phyloP scores from a whole-genome alignment of 2,888 invertebrate species.

The Epinotia brunnichana region DNA sequence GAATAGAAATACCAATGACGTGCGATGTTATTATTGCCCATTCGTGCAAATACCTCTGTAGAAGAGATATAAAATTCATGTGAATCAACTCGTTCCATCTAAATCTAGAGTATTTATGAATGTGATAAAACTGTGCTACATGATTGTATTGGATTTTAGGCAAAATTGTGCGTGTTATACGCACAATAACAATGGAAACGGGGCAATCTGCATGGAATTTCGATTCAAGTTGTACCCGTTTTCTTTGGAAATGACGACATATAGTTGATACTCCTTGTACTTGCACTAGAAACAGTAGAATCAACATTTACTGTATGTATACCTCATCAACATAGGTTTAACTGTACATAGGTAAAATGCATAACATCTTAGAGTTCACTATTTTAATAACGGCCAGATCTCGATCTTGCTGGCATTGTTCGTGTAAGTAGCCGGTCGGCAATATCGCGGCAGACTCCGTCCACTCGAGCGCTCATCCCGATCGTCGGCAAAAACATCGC shows the following conservation, averaged over 20 bases:
- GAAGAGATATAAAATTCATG: too few relatives aligned
- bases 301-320: not conserved
- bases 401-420: constrained; percentile 38
- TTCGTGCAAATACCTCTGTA: not conserved
- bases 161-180: too few relatives aligned
- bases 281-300: too few relatives aligned
- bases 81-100: too few relatives aligned
- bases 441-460: constrained; percentile 66
- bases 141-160: too few relatives aligned
- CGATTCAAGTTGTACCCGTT: too few relatives aligned
- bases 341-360: constrained; percentile 10
- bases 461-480: constrained; percentile 70
- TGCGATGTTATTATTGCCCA: not conserved
- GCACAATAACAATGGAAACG: too few relatives aligned
- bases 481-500: constrained; percentile 64
- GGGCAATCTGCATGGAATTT: too few relatives aligned
- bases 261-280: too few relatives aligned
- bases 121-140: too few relatives aligned
- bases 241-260: too few relatives aligned
- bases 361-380: constrained; percentile 39
- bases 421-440: constrained; percentile 47
- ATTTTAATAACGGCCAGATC: constrained; percentile 42
- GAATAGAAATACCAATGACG: not conserved
- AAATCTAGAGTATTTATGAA: too few relatives aligned
- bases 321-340: not conserved